These are phyloP conservation scores for Aegotheles bennettii DNA, from an alignment of 2,113 vertebrate genomes.

Conservation along the genomic window DNA sequence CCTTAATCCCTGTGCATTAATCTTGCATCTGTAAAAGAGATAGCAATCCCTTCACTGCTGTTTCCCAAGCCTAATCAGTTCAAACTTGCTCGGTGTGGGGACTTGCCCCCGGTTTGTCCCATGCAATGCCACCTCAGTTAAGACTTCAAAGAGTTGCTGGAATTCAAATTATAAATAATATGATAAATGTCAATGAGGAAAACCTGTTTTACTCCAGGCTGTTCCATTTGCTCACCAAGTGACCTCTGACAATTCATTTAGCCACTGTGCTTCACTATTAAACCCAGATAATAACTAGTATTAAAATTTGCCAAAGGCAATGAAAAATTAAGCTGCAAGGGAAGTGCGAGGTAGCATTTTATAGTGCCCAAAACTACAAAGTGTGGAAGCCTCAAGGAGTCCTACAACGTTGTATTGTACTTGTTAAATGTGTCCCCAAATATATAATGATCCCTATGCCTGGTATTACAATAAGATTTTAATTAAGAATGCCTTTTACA, in stretches of 20 bases:
- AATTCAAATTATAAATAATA: background rate
- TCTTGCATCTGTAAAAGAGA: background rate
- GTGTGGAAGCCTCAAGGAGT: background rate
- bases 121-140: background rate
- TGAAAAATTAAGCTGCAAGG: background rate
- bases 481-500: background rate
- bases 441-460: background rate
- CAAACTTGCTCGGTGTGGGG: fast-evolving
- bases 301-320: slow-evolving; percentile 20
- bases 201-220: background rate
- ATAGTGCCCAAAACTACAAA: background rate
- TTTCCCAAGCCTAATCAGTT: background rate
- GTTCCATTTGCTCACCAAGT: background rate
- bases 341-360: fast-evolving
- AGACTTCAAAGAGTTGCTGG: background rate
- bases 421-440: background rate
- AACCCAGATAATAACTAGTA: slow-evolving; percentile 34
- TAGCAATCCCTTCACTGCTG: background rate
- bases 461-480: background rate
- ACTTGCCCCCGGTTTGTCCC: background rate
- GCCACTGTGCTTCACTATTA: background rate
- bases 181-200: background rate
- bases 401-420: background rate
- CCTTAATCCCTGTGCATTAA: background rate
- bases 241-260: slow-evolving; percentile 10